Evolutionary conservation across 2,113 vertebrate genomes (phyloP), one percentile per base, ranked within the genome.

Genomic region (Mus pahari): DNA sequence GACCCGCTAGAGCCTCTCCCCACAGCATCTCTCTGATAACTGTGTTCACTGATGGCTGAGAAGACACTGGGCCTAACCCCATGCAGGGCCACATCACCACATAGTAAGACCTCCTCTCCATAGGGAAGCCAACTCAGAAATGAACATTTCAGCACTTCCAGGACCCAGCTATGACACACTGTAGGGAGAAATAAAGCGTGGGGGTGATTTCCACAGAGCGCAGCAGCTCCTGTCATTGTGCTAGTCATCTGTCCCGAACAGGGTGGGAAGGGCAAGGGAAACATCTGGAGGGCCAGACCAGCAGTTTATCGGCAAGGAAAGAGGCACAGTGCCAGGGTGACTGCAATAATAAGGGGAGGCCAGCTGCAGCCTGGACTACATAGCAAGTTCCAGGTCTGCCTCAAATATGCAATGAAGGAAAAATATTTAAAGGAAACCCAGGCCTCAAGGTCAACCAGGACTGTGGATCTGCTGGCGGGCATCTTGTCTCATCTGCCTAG

Each of bases 241-340:
- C 62, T 93, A 53, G 90, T 93, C n/a, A 92, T 94, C 90, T 94
- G 74, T 64, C 73, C 91, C 0, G 9, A 1, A 5, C 90, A 73
- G 84, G 92, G 84, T 66, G 90, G 94, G 89, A 84, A 74, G 36
- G 87, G 53, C 94, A 95, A 58, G 96, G 94, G 97, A 97, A 96
- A 97, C 96, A 96, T 93, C 97, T 97, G 96, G 96, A 28, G 77
- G 48, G 83, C 88, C 79, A 90, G 90, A 55, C 55, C 60, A 94
- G 74, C 64, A 81, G 50, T 66, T 93, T 20, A 26, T 83, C n/a
- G 7, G 66, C 3, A 4, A 26, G 6, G 0, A 86, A 24, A 14
- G 4, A 0, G 16, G 70, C 92, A 48, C 24, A 58, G 71, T 13
- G 39, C 64, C 22, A 14, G 64, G 33, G 77, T 20, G 19, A 68